Conservation (phyloP, 2,797 vertebrate species). For the Gadopsis marmoratus region DNA sequence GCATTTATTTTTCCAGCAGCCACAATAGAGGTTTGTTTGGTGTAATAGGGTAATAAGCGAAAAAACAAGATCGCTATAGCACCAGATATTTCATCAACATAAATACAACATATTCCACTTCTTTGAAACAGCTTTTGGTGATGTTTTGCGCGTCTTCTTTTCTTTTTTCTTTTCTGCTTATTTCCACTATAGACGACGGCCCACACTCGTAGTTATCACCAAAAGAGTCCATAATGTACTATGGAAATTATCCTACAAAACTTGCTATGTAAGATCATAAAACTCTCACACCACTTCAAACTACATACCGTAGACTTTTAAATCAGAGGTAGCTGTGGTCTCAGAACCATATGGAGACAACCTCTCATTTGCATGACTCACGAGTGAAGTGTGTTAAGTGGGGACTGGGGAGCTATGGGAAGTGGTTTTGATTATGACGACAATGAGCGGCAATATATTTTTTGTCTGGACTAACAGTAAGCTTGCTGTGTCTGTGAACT, state of each 20-base stretch:
- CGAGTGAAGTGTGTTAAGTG: conserved; percentile 27
- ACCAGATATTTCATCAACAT: not conserved
- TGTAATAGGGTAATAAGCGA: not conserved
- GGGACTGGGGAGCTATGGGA: conserved; percentile 22
- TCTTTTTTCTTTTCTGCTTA: not conserved
- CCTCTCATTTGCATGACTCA: conserved; percentile 46
- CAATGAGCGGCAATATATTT: conserved; percentile 14
- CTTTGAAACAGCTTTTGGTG: not conserved
- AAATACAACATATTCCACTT: not conserved
- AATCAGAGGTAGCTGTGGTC: conserved; percentile 38
- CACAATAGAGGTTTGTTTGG: not conserved
- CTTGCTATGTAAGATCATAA: conserved; percentile 32
- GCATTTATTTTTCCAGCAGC: conserved; percentile 5
- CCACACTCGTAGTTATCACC: not conserved
- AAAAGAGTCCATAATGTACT: conserved; percentile 1
- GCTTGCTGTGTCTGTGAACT: not conserved
- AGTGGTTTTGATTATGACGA: conserved; percentile 40
- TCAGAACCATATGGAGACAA: conserved; percentile 35
- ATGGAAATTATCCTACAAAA: conserved; percentile 23
- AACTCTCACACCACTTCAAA: conserved; percentile 41
- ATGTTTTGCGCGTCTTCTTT: not conserved
- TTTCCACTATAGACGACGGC: conserved; percentile 5
- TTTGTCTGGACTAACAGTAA: conserved; percentile 11
- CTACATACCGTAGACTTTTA: conserved; percentile 26
- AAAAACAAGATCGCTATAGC: not conserved